phyloP scores from a whole-genome alignment of 35 echinoderm and acorn worm species.

The Stichopus chloronotus region DNA sequence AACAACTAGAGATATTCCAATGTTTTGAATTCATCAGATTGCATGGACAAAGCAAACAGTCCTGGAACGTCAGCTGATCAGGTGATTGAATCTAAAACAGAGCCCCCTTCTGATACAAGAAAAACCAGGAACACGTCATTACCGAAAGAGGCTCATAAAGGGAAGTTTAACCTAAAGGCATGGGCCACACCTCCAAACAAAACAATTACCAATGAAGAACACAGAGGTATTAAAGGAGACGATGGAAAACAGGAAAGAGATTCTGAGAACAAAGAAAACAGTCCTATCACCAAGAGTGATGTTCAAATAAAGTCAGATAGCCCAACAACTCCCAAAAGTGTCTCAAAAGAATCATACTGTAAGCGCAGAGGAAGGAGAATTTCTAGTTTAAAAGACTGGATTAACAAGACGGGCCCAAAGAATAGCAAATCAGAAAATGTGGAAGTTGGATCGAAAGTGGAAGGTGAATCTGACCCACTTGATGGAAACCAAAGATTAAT shows the following conservation, averaged over 20 bases:
- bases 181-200: slow-evolving; percentile 7
- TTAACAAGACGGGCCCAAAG: neutral
- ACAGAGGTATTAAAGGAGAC: neutral
- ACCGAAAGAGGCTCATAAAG: neutral
- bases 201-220: neutral
- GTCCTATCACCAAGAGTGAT: neutral
- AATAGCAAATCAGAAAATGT: neutral
- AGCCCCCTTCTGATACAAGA: neutral
- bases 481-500: no score
- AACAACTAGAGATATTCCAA: no score
- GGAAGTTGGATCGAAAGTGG: neutral
- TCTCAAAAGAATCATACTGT: slow-evolving; percentile 5
- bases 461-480: no score
- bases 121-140: neutral
- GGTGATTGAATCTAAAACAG: neutral
- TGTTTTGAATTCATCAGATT: neutral
- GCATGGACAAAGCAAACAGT: neutral
- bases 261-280: neutral
- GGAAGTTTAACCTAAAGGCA: slow-evolving; percentile 30
- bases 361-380: slow-evolving; percentile 13
- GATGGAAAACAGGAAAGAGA: no score
- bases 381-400: slow-evolving; percentile 43
- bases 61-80: neutral
- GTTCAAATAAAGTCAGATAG: neutral
- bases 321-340: neutral